Conservation (phyloP, 1,140 invertebrate species). For the Sminthurinus signatus region DNA sequence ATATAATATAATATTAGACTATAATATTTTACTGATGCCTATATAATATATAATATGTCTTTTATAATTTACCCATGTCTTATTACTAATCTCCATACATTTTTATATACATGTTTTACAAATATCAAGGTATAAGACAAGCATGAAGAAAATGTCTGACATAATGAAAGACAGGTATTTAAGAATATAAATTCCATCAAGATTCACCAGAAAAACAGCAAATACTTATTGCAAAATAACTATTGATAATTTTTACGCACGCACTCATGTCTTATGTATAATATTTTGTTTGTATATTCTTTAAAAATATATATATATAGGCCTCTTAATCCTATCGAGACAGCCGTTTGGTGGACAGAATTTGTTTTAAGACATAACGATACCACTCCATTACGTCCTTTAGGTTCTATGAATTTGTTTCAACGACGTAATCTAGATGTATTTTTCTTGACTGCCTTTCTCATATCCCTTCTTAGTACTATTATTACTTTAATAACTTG, state of each 20-base stretch:
- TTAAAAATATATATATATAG: no score
- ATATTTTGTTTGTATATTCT: no score
- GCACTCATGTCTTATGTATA: no score
- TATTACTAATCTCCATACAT: no score
- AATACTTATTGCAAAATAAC: no score
- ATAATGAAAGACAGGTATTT: slow-evolving; percentile 53
- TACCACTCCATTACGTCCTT: slow-evolving; percentile 25
- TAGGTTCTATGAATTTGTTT: slow-evolving; percentile 13
- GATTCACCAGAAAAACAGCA: neutral
- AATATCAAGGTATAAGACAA: slow-evolving; percentile 45
- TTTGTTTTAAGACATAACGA: slow-evolving; percentile 43
- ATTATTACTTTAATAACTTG: no score
- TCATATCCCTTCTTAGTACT: neutral
- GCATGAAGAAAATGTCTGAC: slow-evolving; percentile 38
- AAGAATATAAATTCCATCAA: neutral
- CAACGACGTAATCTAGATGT: slow-evolving; percentile 21
- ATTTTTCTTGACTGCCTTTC: neutral
- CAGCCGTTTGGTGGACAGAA: slow-evolving; percentile 43
- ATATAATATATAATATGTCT: no score
- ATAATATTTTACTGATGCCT: no score
- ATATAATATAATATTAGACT: no score
- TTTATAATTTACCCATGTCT: no score
- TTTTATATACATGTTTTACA: slow-evolving; percentile 6
- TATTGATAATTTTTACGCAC: no score
- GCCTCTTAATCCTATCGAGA: slow-evolving; percentile 42